Percentiles rank a stretch among this genome's conserved stretches.
phyloP scores from a whole-genome alignment of 2,888 invertebrate genomes.

The Cryptus viduatorius region DNA sequence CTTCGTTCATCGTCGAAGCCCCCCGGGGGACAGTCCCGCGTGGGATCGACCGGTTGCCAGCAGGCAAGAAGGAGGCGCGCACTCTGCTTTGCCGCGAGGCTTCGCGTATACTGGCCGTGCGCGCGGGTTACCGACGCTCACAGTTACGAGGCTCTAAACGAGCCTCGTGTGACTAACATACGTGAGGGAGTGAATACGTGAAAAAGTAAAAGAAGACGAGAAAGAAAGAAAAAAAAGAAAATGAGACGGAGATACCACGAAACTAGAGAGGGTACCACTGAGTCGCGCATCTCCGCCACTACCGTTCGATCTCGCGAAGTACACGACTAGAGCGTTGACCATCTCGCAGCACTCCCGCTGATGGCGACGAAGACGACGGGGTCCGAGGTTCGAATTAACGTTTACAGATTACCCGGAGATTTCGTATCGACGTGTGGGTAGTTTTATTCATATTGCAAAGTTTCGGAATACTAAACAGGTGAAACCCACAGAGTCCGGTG shows the following conservation, averaged over 20 bases:
- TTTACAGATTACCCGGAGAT: too few species aligned
- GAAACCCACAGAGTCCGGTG: too few species aligned
- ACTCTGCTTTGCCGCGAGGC: conserved; percentile 11
- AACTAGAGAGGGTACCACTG: neutral
- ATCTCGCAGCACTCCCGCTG: neutral
- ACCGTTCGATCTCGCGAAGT: neutral
- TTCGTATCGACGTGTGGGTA: too few species aligned
- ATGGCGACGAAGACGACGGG: neutral
- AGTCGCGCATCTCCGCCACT: neutral
- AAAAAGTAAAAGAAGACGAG: neutral
- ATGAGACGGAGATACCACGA: neutral
- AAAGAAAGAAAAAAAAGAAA: neutral
- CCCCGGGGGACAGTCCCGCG: conserved; percentile 61
- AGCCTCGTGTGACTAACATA: conserved; percentile 9
- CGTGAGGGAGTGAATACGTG: conserved; percentile 1
- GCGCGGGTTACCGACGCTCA: neutral
- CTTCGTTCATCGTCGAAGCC: conserved; percentile 16
- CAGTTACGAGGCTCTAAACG: conserved; percentile 23
- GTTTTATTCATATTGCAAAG: too few species aligned
- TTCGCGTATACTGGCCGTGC: conserved; percentile 14
- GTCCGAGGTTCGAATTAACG: neutral
- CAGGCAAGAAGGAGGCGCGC: conserved; percentile 25
- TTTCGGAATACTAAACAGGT: too few species aligned
- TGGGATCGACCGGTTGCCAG: conserved; percentile 69
- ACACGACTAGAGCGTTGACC: too few species aligned